Evolutionary conservation across 2,888 invertebrate genomes (phyloP), one percentile per base, ranked within the genome.

Genomic region (Pristionchus maxplancki): DNA sequence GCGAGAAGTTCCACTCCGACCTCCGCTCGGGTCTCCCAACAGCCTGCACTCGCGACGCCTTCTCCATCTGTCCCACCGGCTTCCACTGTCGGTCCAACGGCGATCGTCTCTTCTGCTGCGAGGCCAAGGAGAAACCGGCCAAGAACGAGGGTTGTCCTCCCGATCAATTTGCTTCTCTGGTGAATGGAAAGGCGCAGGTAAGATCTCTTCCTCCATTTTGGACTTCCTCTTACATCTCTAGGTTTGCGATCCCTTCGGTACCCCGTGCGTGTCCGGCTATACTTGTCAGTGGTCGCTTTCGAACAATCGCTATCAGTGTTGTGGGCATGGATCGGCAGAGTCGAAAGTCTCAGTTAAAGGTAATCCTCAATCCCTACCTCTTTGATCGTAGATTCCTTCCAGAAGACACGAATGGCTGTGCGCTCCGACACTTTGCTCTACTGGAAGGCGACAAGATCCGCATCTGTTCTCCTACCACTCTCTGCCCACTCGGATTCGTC

Each of bases 401-500:
- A 78, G 78, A 44, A 48, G 87, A 88, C 34, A 37, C 62, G 5
- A 44, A 48, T 20, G 88, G 88, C 8, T 88, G 88, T 37, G 81
- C 88, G 2, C 28, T 71, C n/a, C 40, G 53, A 17, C 88, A 88
- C 34, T 78, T 88, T 15, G 58, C 88, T n/a, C 48, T 88, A 17
- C 44, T 88, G 13, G 87, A 48, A 31, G 74, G 37, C 17, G 50
- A 34, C 28, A 67, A 71, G 71, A n/a, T 71, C 17, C 44, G 71
- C 1, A 28, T 87, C 3, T 87, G 87, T 34, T 87, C 87, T 8
- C 87, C 87, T 4, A 71, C 87, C 6, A 37, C 31, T 15, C 44
- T 88, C 34, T 92, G 92, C 67, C 92, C 92, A 0, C 89, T 62
- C 37, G 92, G 92, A 31, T 92, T 92, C 89, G 91, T 90, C 90